These are phyloP conservation scores for Morone saxatilis DNA, from an alignment of 2,113 vertebrate species.

Conservation along the genomic window DNA sequence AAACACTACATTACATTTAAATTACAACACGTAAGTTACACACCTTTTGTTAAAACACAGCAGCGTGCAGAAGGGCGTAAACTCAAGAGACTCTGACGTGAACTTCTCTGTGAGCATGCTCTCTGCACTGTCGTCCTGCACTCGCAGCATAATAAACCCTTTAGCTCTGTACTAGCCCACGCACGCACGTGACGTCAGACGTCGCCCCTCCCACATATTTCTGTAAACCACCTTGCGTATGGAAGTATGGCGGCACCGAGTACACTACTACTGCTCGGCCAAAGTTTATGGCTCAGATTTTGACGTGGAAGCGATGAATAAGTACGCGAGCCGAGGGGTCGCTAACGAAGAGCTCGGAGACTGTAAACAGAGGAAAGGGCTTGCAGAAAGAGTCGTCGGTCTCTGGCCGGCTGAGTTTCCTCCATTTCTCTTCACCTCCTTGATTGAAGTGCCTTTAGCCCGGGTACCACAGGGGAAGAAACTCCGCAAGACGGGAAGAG, in stretches of 20 bases:
- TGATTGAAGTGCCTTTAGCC: conserved; percentile 73
- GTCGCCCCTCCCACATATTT: conserved; percentile 80
- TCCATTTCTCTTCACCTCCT: conserved; percentile 65
- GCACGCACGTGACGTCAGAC: conserved; percentile 79
- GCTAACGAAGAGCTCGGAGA: conserved; percentile 51
- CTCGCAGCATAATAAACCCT: conserved; percentile 16
- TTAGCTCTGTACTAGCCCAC: conserved; percentile 70
- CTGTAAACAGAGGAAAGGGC: conserved; percentile 28
- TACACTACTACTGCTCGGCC: conserved; percentile 64
- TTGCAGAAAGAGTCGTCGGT: conserved; percentile 44
- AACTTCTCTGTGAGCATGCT: too few relatives aligned
- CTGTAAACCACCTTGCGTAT: conserved; percentile 84
- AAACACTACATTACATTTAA: not conserved
- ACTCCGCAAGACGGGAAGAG: conserved; percentile 67
- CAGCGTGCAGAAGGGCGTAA: not conserved
- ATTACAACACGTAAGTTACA: too few relatives aligned
- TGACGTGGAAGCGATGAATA: conserved; percentile 67
- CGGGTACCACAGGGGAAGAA: conserved; percentile 73
- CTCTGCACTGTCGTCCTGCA: not conserved
- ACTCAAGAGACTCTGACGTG: too few relatives aligned
- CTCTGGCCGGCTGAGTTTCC: conserved; percentile 51
- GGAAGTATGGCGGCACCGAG: conserved; percentile 86
- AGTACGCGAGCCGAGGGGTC: conserved; percentile 22
- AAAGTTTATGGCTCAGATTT: conserved; percentile 73
- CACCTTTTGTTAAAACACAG: not conserved